Evolutionary conservation across 2,888 invertebrate genomes (phyloP).

Genomic region (Caradrina kadenii): DNA sequence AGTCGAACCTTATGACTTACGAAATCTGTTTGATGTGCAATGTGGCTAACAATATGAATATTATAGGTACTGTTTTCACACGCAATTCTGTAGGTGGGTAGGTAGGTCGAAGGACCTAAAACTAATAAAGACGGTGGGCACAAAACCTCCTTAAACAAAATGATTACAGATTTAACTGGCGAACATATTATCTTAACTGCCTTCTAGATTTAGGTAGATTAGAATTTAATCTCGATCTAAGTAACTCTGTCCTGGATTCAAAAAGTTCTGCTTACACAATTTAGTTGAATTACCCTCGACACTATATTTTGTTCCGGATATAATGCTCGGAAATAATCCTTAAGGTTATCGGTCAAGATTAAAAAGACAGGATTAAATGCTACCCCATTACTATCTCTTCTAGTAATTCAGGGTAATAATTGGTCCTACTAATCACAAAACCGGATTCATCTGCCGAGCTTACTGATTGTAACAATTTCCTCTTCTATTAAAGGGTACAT

Average conservation of each 20-base stretch:
- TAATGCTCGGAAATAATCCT: background rate
- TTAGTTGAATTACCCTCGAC: background rate
- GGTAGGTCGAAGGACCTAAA: slow-evolving; percentile 23
- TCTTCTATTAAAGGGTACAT: too few relatives aligned
- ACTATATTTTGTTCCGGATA: background rate
- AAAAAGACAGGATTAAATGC: too few relatives aligned
- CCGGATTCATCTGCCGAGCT: too few relatives aligned
- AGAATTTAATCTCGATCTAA: too few relatives aligned
- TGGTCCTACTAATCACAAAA: too few relatives aligned
- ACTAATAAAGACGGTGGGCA: slow-evolving; percentile 6
- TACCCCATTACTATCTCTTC: too few relatives aligned
- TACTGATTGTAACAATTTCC: too few relatives aligned
- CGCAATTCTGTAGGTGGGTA: slow-evolving; percentile 5
- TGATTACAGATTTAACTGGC: background rate
- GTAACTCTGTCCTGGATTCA: background rate
- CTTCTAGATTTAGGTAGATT: background rate
- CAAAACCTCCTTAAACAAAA: slow-evolving; percentile 13
- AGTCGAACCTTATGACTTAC: slow-evolving; percentile 29
- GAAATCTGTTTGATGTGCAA: slow-evolving; percentile 55
- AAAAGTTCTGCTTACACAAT: background rate
- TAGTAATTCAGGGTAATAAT: too few relatives aligned
- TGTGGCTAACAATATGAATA: slow-evolving; percentile 27
- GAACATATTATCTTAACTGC: background rate
- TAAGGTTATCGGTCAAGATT: too few relatives aligned
- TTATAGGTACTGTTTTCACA: background rate